Base-by-base conservation (phyloP, 2,888 invertebrate species). In the Pherbina coryleti region DNA sequence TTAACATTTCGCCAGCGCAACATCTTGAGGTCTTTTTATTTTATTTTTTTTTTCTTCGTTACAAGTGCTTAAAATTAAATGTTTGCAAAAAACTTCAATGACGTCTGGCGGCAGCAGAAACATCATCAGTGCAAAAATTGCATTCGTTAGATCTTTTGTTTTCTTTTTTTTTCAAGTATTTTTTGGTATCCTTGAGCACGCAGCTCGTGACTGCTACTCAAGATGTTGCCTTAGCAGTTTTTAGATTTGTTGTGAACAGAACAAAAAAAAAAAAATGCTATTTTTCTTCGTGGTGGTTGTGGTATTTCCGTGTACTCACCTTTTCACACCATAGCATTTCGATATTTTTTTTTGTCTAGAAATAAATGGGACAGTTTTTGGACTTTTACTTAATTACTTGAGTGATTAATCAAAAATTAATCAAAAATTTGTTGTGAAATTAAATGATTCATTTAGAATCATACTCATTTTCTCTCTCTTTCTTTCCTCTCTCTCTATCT, bases 151-250 rank as follows among this genome's bases (percentile, higher is more conserved):
- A 14, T 34, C 11, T 5, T 25, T 25, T 28, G 11, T 3, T 4
- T 22, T 5, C 17, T 60, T 22, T 25, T 22, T 60, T 60, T 25
- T 60, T 19, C 11, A 8, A 0, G 1, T 17, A 28, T 60, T 60
- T 17, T n/a, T 67, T 67, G 22, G 67, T 37, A 67, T 67, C 67
- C 67, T 67, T 67, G 67, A 37, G 37, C 34, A 67, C 31, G 19
- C 28, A 19, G 66, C 34, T 66, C 31, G 19, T 19, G 19, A 66
- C 37, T 34, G 66, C 19, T 34, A 37, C 66, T 37, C 44, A 37
- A 67, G 34, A 22, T 11, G 17, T 37, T 67, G 67, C 22, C 37
- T 19, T 9, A 67, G 44, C 19, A 66, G 44, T n/a, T 9, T 37
- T 19, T 3, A 22, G 19, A 9, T 60, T 22, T 28, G 9, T 22